Conservation (phyloP, 2,113 vertebrate species). For the Heptranchias perlo region DNA sequence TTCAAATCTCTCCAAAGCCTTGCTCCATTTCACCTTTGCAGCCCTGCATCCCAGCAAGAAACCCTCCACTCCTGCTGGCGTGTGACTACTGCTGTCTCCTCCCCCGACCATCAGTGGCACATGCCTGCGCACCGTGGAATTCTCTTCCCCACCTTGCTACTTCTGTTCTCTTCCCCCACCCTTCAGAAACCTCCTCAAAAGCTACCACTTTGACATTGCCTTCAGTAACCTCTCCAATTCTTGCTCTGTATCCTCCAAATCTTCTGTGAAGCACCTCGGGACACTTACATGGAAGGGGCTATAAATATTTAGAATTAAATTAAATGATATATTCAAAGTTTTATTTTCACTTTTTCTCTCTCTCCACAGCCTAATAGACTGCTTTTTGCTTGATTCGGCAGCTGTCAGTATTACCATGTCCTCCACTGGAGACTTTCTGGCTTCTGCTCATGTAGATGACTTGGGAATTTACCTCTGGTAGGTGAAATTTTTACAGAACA, state of each 20-base stretch:
- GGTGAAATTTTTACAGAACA: conserved; percentile 46
- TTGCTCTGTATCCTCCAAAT: no score
- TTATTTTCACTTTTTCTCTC: conserved; percentile 30
- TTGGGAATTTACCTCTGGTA: conserved; percentile 90
- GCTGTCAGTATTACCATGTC: conserved; percentile 82
- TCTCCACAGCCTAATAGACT: conserved; percentile 76
- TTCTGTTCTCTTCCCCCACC: background rate
- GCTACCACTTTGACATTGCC: background rate
- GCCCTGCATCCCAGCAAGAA: no score
- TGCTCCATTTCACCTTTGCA: background rate
- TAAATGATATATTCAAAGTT: background rate
- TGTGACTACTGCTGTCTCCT: background rate
- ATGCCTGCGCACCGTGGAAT: background rate
- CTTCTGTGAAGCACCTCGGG: background rate
- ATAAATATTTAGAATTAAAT: conserved; percentile 11
- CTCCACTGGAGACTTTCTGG: conserved; percentile 88
- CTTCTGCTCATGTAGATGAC: conserved; percentile 82
- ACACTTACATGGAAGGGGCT: background rate
- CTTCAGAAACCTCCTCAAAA: background rate
- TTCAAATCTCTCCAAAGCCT: background rate
- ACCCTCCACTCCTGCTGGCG: no score
- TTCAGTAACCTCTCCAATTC: background rate
- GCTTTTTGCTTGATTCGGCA: conserved; percentile 78
- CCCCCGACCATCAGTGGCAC: background rate
- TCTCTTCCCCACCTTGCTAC: background rate